These are phyloP conservation scores for Saccopteryx leptura DNA, from an alignment of 2,113 vertebrate species.

Conservation along the genomic window DNA sequence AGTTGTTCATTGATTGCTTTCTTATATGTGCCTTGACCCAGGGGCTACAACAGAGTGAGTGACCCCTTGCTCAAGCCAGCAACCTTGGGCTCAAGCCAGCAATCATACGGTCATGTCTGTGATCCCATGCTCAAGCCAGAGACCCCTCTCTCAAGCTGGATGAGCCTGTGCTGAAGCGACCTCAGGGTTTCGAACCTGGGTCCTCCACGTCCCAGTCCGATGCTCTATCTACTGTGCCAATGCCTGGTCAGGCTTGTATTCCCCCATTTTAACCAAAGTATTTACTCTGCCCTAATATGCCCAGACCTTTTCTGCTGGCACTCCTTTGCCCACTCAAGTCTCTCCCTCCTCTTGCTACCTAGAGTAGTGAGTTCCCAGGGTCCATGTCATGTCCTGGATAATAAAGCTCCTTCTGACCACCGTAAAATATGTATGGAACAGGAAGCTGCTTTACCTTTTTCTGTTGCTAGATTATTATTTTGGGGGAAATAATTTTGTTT, in stretches of 20 bases:
- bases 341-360: background rate
- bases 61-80: background rate
- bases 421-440: background rate
- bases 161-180: no score
- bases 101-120: no score
- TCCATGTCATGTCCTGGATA: background rate
- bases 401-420: background rate
- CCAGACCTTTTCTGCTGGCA: background rate
- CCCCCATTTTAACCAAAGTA: conserved; percentile 51
- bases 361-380: background rate
- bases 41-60: no score
- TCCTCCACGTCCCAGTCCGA: no score
- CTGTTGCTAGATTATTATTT: background rate
- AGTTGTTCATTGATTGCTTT: no score
- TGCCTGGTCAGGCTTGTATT: background rate
- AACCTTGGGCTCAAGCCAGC: no score
- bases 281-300: conserved; percentile 19
- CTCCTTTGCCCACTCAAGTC: background rate
- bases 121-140: no score
- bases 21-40: no score
- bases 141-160: no score
- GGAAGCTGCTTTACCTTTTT: background rate
- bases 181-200: no score
- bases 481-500: background rate
- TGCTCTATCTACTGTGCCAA: no score